phyloP scores from a whole-genome alignment of 2,797 vertebrate genomes.

The Hippopotamyrus pictus region DNA sequence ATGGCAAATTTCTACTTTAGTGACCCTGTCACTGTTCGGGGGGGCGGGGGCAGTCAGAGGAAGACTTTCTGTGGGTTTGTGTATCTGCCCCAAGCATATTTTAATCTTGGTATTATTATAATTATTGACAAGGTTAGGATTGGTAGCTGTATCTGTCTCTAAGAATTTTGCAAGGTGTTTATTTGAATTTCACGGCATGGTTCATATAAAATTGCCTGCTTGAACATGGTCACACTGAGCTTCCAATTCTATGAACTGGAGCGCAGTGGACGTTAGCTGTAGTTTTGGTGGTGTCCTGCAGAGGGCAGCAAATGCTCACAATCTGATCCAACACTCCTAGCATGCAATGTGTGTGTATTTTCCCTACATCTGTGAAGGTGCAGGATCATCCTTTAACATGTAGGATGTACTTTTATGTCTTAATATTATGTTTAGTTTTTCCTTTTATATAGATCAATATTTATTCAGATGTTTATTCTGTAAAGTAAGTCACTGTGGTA shows the following conservation, averaged over 20 bases:
- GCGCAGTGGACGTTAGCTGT: background rate
- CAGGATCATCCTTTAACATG: background rate
- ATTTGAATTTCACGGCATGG: background rate
- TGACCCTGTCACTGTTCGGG: background rate
- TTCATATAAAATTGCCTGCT: background rate
- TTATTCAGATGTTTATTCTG: background rate
- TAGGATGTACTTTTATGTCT: background rate
- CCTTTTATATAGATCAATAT: background rate
- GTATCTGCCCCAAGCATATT: background rate
- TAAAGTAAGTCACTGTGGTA: background rate
- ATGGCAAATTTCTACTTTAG: background rate
- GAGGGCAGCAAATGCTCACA: background rate
- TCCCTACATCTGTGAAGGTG: background rate
- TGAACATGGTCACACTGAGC: background rate
- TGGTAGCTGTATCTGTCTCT: background rate
- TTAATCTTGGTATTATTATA: background rate
- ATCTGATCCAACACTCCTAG: background rate
- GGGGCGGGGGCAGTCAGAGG: background rate
- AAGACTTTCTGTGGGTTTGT: background rate
- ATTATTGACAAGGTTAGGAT: background rate
- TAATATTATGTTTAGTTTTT: background rate
- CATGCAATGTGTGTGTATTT: background rate
- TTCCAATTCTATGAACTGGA: background rate
- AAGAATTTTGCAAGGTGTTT: background rate
- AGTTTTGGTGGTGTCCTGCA: background rate